A percentile compares a stretch with the other conserved stretches of the same genome.
phyloP scores from a whole-genome alignment of 2,113 vertebrate species.

The Elgaria multicarinata region DNA sequence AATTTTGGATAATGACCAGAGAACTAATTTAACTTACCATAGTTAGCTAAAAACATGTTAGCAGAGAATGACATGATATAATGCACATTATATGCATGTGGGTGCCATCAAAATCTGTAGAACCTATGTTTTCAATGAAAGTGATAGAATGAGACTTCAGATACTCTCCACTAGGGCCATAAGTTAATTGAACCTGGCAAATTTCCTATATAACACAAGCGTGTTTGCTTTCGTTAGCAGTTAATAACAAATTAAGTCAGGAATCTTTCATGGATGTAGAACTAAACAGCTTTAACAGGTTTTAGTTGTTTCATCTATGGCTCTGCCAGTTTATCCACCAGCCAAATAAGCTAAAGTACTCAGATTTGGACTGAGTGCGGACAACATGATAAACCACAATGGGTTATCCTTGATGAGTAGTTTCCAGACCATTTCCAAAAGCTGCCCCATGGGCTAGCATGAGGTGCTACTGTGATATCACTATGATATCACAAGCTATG shows the following conservation, averaged over 20 bases:
- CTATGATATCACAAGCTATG: neutral
- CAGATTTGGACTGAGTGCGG: too few species aligned
- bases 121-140: conserved; percentile 39
- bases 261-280: neutral
- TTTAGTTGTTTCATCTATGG: neutral
- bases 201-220: neutral
- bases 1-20: neutral
- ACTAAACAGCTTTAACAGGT: neutral
- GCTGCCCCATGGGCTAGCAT: neutral
- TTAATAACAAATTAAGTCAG: neutral
- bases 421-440: too few species aligned
- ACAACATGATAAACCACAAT: too few species aligned
- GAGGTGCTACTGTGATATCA: neutral
- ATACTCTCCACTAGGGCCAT: neutral
- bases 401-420: too few species aligned
- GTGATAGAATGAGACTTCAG: neutral
- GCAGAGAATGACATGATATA: neutral
- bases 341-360: neutral
- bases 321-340: neutral
- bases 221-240: neutral
- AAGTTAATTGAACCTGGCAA: neutral
- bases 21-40: neutral
- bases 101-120: neutral
- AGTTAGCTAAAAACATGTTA: neutral
- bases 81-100: fast-evolving